Base-by-base conservation (phyloP, 2,888 invertebrate genomes). In the Drosophila stalkeri region DNA sequence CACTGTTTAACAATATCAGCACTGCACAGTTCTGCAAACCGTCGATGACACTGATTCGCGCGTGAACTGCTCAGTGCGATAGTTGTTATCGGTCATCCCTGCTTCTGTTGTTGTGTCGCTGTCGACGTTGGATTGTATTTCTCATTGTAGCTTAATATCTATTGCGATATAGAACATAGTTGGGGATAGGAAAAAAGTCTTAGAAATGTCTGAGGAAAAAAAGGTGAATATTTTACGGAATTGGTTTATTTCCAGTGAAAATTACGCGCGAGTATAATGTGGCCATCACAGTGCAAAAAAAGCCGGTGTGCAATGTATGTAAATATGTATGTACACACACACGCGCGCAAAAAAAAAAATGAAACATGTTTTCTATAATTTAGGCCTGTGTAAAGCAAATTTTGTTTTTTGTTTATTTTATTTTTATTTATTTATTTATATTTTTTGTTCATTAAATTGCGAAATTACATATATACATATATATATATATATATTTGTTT, bases 201-300 rank as follows among this genome's bases (percentile, higher is more conserved):
- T 4, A 9, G 39, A 49, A 20, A 60, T 60, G 60, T 31, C 60
- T 23, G 60, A 60, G 7, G 60, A 60, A 60, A 60, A 60, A 0
- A 60, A 60, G 60, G 60, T 60, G 33, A 33, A 16, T 20, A 35
- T 8, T 44, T 12, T 6, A 3, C 27, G 12, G 39, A 55, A 6
- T 35, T 12, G 2, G 7, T 4, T 39, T 55, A 0, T 14, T 41
- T 55, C 3, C 23, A 27, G 54, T 39, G 3, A 1, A 11, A 4
- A 9, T 39, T 54, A n/a, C 27, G 23, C 23, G 35, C 60, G 60
- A 37, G 6, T 37, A 6, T 6, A 39, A 6, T 39, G 6, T 16
- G 37, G 16, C 14, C 16, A 6, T 6, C 6, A 3, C 27, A 16
- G 37, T 16, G 59, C 60, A 31, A 60, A 49, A 60, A 49, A 60